Evolutionary conservation across 2,113 vertebrate species (phyloP), one percentile per base, ranked within the genome.

Genomic region (Cettia cetti): DNA sequence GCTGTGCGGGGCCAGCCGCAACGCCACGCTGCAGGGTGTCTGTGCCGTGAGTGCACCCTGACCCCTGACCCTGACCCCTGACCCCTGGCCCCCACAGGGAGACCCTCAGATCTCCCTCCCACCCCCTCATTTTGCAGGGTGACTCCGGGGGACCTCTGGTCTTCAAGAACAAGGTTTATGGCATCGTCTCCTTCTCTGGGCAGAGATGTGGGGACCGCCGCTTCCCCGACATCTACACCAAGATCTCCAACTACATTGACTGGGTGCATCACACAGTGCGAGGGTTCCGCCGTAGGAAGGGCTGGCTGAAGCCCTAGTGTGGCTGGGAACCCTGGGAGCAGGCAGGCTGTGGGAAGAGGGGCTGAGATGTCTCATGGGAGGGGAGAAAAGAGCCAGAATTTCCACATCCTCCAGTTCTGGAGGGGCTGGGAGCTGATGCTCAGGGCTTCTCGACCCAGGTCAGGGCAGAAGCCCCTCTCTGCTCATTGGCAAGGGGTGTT

Each of bases 111-210:
- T 7, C 35, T n/a, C 31, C 24, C 23, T 45, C 61, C 27, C 20
- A 27, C 15, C 33, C 22, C 31, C 21, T 90, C 15, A 2, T 60
- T 61, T 64, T 9, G 6, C 86, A 98, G 98, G 98, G 96, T 0
- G 98, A 98, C 77, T 98, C 98, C 0, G 98, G 98, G 27, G 98
- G 98, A 3, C 98, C 98, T 9, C 81, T 98, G 61, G n/a, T 98
- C 47, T 98, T 97, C 82, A 90, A 82, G 33, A 10, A 23, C 15
- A 90, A 70, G 30, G 96, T 97, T 52, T 96, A 97, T 0, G 97
- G 98, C 52, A 92, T 98, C 0, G 94, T 98, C 16, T 98, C 98
- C 0, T 98, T 98, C 97, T 98, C 98, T 0, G 97, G 98, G 30
- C 7, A 93, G 66, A 95, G 95, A 35, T 98, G 98, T 1, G 98